Conservation (phyloP, 2,113 vertebrate genomes). For the Zosterops pallidus region DNA sequence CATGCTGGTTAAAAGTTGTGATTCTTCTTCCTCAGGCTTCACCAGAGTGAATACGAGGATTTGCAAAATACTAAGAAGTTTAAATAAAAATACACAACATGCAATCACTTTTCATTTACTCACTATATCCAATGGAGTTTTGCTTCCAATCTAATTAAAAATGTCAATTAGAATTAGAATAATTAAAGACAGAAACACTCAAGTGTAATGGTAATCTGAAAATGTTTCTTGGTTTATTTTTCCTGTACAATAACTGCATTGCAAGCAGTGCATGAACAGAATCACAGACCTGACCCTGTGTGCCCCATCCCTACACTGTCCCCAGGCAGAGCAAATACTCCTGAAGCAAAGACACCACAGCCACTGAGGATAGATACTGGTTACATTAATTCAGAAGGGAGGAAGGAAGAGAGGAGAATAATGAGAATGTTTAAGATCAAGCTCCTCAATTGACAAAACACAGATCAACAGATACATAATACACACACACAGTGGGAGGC, state of each 20-base stretch:
- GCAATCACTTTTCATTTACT: constrained; percentile 43
- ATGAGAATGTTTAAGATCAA: background rate
- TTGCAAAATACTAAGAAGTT: background rate
- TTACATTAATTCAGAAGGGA: background rate
- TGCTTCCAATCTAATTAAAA: constrained; percentile 69
- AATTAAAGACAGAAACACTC: background rate
- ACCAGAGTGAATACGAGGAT: background rate
- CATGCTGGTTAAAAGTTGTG: constrained; percentile 23
- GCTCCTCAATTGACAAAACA: background rate
- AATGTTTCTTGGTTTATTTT: background rate
- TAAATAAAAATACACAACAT: constrained; percentile 16
- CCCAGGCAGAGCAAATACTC: background rate
- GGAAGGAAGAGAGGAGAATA: background rate
- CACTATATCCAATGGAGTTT: constrained; percentile 62
- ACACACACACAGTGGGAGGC: background rate
- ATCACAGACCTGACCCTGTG: background rate
- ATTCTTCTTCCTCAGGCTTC: background rate
- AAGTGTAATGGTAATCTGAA: background rate
- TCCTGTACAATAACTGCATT: background rate
- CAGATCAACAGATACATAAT: background rate
- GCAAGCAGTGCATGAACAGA: background rate
- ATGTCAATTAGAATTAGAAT: constrained; percentile 41
- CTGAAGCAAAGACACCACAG: background rate
- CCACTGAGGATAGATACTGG: fast-evolving
- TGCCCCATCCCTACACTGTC: background rate